Evolutionary conservation across 2,888 invertebrate genomes (phyloP), one percentile per base, ranked within the genome.

Genomic region (Leptopilina syphax): DNA sequence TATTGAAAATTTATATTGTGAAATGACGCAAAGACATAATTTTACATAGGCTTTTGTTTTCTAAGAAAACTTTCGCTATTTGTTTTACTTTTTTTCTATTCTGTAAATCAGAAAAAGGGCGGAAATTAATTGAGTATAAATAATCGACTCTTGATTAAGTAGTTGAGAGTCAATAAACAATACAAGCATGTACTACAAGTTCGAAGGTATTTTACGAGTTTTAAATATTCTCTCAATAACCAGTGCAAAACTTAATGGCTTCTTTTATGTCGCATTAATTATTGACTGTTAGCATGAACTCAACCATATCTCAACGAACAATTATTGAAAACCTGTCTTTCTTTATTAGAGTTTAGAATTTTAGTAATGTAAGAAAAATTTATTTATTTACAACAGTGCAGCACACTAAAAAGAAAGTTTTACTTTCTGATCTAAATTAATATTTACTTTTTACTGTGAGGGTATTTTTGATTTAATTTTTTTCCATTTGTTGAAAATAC

Each of bases 111-210:
- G 10, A 50, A 12, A 50, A 50, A 12, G 50, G 27, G 24, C 44
- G 6, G 77, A 77, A 65, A 77, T 57, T 73, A 73, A 73, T 73
- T 57, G 54, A 73, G 73, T 73, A 57, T n/a, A 34, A 73, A 73
- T 57, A 73, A 34, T 73, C 47, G 70, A 24, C 12, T 24, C 50
- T 34, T 73, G 54, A 73, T 73, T 57, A 54, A 54, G 57, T 57
- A 27, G 57, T 34, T 73, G 13, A 57, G 54, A 57, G 54, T 54
- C 34, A 57, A 73, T 57, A 57, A 65, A 65, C 34, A 27, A 73
- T 34, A 54, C 73, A 70, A 12, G 50, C 34, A 34, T 57, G 12
- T 10, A 10, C 50, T 73, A 24, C 57, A 57, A 57, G 57, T 57
- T 73, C 57, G 7, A 57, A 57, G 54, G 50, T 18, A 24, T 57